Percentiles rank a stretch among this genome's conserved stretches.
These are phyloP conservation scores for Coregonus sp. DNA, from an alignment of 2,797 vertebrate genomes.

Conservation along the genomic window DNA sequence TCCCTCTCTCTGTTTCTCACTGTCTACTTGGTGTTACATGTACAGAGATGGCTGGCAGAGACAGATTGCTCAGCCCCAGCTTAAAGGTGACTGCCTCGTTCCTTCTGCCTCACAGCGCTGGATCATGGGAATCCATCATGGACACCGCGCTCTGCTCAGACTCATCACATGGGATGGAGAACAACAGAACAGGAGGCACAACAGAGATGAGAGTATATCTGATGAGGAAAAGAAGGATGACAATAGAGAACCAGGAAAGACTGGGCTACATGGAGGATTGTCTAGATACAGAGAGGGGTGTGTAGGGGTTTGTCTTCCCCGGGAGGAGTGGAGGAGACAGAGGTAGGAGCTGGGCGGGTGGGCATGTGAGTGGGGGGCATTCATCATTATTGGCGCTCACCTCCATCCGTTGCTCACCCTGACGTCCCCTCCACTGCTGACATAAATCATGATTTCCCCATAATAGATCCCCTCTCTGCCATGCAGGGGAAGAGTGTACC, in stretches of 20 bases:
- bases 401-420: slow-evolving; percentile 68
- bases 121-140: slow-evolving; percentile 72
- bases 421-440: slow-evolving; percentile 67
- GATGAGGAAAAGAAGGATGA: not conserved
- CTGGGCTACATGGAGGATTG: too few relatives aligned
- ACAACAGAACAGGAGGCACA: slow-evolving; percentile 10
- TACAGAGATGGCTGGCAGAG: slow-evolving; percentile 62
- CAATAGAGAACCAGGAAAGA: not conserved
- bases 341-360: slow-evolving; percentile 34
- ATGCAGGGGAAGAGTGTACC: slow-evolving; percentile 55
- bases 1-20: slow-evolving; percentile 49
- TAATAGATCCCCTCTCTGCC: slow-evolving; percentile 69
- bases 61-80: slow-evolving; percentile 65
- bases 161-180: slow-evolving; percentile 47
- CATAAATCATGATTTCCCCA: slow-evolving; percentile 80
- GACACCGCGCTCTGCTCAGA: slow-evolving; percentile 45
- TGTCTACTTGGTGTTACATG: slow-evolving; percentile 52
- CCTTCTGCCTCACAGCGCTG: slow-evolving; percentile 63
- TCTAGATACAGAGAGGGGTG: not conserved
- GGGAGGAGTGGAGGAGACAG: slow-evolving; percentile 8
- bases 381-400: slow-evolving; percentile 75
- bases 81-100: slow-evolving; percentile 75
- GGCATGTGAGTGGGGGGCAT: slow-evolving; percentile 52
- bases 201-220: not conserved
- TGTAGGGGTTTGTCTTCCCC: slow-evolving; percentile 9